These are phyloP conservation scores for Tethya wilhelma DNA, from an alignment of 37 sponge, comb jelly and placozoan genomes.

Conservation along the genomic window DNA sequence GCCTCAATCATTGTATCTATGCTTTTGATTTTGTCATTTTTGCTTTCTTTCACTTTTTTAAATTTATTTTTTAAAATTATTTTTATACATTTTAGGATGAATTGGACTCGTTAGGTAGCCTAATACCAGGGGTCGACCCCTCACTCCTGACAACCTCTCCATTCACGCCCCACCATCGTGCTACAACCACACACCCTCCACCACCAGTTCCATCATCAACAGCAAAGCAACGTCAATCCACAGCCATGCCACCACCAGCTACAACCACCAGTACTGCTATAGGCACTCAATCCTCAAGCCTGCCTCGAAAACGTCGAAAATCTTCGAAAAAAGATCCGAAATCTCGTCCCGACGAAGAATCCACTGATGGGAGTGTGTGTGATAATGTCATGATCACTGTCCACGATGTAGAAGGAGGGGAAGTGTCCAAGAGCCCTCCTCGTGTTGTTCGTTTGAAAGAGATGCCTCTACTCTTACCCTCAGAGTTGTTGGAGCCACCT, in stretches of 20 bases:
- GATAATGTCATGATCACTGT: background rate
- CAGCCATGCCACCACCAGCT: background rate
- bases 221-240: too few relatives aligned
- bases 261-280: background rate
- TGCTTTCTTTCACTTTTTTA: too few relatives aligned
- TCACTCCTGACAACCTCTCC: slow-evolving; percentile 18
- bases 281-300: background rate
- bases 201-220: too few relatives aligned
- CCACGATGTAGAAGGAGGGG: too few relatives aligned
- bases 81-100: slow-evolving; percentile 32
- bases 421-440: too few relatives aligned
- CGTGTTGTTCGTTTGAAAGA: background rate
- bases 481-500: background rate
- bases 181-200: too few relatives aligned
- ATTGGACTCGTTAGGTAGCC: slow-evolving; percentile 12
- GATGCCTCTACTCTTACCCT: background rate
- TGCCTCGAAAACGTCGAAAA: background rate
- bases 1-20: too few relatives aligned
- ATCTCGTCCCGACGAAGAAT: background rate
- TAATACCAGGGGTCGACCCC: slow-evolving; percentile 34
- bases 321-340: background rate
- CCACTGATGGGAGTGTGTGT: background rate
- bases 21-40: too few relatives aligned
- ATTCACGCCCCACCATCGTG: too few relatives aligned
- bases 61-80: too few relatives aligned